phyloP scores from a whole-genome alignment of 2,888 invertebrate genomes.

The Apamea epomidion region DNA sequence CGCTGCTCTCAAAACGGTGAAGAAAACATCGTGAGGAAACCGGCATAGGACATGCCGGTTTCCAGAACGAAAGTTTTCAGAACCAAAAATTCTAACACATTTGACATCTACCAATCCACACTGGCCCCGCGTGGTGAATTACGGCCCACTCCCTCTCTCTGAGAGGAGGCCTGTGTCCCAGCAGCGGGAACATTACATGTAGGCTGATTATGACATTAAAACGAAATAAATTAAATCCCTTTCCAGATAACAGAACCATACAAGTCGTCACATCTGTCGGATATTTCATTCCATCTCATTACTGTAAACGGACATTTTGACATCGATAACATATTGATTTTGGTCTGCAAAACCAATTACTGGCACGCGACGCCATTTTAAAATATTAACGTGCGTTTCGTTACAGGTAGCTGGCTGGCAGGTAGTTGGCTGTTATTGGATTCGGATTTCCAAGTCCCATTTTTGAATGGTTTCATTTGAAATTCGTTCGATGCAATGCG shows the following conservation, averaged over 20 bases:
- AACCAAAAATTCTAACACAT: no score
- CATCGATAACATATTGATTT: constrained; percentile 41
- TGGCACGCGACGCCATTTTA: constrained; percentile 41
- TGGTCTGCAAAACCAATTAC: constrained; percentile 46
- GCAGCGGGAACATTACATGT: no score
- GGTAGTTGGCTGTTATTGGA: constrained; percentile 19
- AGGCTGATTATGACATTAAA: neutral
- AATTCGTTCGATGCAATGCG: constrained; percentile 13
- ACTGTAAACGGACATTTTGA: constrained; percentile 48
- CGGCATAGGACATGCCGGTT: no score
- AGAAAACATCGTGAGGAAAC: no score
- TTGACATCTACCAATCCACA: no score
- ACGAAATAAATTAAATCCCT: constrained; percentile 16
- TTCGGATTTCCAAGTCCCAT: constrained; percentile 2
- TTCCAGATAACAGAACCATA: neutral
- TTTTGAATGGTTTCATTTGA: constrained; percentile 15
- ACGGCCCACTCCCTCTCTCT: no score
- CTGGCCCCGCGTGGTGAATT: no score
- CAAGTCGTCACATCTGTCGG: constrained; percentile 23
- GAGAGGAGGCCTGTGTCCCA: no score
- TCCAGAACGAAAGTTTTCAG: no score
- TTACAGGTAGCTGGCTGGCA: constrained; percentile 9
- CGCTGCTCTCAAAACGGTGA: no score
- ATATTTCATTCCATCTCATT: constrained; percentile 44
- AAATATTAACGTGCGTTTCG: constrained; percentile 32